Percentiles rank a stretch among this genome's conserved stretches.
These are phyloP conservation scores for Microcebus jonahi DNA, from an alignment of 2,113 vertebrate genomes.

Conservation along the genomic window DNA sequence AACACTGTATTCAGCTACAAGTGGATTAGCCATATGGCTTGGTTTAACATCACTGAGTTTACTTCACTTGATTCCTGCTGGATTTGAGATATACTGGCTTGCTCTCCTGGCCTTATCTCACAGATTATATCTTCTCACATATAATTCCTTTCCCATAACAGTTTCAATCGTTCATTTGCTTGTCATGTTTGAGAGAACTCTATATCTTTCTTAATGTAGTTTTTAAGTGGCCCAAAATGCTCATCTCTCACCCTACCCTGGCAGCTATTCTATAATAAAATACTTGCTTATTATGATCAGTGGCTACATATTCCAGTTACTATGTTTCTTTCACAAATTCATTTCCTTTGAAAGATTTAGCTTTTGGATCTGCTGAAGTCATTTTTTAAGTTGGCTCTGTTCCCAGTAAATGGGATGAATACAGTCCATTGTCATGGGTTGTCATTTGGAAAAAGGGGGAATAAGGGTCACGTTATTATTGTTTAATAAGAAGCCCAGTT, in stretches of 20 bases:
- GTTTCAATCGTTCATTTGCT: constrained; percentile 55
- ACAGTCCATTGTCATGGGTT: not conserved
- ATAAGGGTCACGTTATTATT: not conserved
- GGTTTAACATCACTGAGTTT: constrained; percentile 41
- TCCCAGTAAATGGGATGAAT: not conserved
- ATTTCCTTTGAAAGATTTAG: constrained; percentile 3
- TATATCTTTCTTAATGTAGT: constrained; percentile 42
- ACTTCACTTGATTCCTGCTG: constrained; percentile 41
- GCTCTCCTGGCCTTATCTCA: constrained; percentile 9
- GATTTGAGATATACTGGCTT: constrained; percentile 24
- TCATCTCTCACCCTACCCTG: not conserved
- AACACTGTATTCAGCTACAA: constrained; percentile 44
- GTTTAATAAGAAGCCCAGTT: not conserved
- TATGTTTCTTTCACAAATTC: not conserved
- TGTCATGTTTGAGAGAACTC: constrained; percentile 22
- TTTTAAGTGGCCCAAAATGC: constrained; percentile 46
- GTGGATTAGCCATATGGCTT: not conserved
- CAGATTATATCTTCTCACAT: constrained; percentile 54
- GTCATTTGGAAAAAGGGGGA: not conserved
- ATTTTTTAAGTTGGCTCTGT: not conserved
- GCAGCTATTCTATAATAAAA: not conserved
- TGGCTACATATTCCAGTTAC: not conserved
- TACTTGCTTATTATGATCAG: not conserved
- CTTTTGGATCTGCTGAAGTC: not conserved
- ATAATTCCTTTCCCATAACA: constrained; percentile 58